Evolutionary conservation across 2,797 vertebrate species (phyloP).

Genomic region (Poecile montanus): DNA sequence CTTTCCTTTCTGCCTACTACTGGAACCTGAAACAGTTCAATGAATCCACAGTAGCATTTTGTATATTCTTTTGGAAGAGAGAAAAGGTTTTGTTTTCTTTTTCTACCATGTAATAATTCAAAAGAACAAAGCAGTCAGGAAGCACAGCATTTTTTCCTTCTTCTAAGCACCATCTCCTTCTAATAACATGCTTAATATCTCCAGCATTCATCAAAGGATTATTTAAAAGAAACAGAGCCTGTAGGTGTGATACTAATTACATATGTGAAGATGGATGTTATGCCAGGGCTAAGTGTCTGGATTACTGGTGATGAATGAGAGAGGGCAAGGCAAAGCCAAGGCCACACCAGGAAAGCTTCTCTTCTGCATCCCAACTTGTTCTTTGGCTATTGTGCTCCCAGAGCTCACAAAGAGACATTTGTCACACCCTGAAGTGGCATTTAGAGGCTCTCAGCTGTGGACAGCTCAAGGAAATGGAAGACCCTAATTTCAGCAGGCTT

Average conservation of each 20-base stretch:
- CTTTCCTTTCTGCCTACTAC: not conserved
- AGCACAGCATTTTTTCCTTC: not conserved
- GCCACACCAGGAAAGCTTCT: not conserved
- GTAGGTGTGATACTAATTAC: conserved; percentile 69
- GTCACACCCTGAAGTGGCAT: not conserved
- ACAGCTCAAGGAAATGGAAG: not conserved
- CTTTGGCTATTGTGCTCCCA: not conserved
- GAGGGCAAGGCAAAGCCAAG: conserved; percentile 23
- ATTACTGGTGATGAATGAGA: conserved; percentile 8
- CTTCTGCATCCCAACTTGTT: not conserved
- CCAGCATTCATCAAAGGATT: conserved; percentile 65
- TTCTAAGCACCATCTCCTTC: conserved; percentile 42
- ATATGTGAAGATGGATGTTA: conserved; percentile 38
- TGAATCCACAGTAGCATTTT: not conserved
- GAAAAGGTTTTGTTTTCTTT: not conserved
- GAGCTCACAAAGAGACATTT: not conserved
- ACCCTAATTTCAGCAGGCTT: not conserved
- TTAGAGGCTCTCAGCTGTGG: not conserved
- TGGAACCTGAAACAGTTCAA: not conserved
- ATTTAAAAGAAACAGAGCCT: conserved; percentile 62
- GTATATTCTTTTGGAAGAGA: not conserved
- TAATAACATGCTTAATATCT: conserved; percentile 57
- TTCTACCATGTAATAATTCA: conserved; percentile 1
- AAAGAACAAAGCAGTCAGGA: conserved; percentile 37
- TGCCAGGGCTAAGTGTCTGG: conserved; percentile 36